Base-by-base conservation (phyloP, 2,797 vertebrate species). In the Heterohyrax brucei region DNA sequence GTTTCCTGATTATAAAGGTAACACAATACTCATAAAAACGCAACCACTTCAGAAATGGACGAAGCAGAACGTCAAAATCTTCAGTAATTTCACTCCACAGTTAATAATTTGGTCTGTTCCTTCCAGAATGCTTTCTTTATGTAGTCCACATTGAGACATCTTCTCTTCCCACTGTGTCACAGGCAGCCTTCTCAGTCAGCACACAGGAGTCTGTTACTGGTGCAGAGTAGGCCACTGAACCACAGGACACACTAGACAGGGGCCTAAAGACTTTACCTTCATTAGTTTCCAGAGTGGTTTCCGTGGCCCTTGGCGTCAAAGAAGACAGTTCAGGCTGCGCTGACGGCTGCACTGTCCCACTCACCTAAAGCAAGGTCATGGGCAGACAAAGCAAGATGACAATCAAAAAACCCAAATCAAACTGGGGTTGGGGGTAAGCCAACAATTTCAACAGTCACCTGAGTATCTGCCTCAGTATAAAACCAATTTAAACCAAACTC, bases 301-400 rank as follows among this genome's bases (percentile, higher is more conserved):
- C 98, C 89, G 80, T 53, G 44, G 62, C 78, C 77, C 87, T 91
- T 9, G 95, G 88, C 1, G 95, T 95, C 3, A 96, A 26, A 56
- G 93, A 94, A 70, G 94, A 50, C 26, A 90, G 48, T 7, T 97
- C 97, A 16, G 88, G 62, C 3, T 85, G 93, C 50, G 96, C 68
- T 2, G 95, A 91, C 0, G 89, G 33, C 98, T 94, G 97, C 0
- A 96, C 93, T 19, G 96, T 1, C 22, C 78, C 66, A 30, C 94
- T 96, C 62, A 75, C 96, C 98, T 98, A 86, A 33, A 92, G 89
- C 28, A 62, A 95, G 24, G 76, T 77, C 73, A 62, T 89, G 22
- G 94, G 3, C 93, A 72, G 44, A 28, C 21, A 78, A 39, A 79
- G 53, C 46, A 73, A 68, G 53, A 70, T 46, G 72, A 14, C 39